A percentile compares a stretch with the other conserved stretches of the same genome.
These are phyloP conservation scores for Geopemphigus sp. DNA, from an alignment of 1,140 invertebrate species.

Conservation along the genomic window DNA sequence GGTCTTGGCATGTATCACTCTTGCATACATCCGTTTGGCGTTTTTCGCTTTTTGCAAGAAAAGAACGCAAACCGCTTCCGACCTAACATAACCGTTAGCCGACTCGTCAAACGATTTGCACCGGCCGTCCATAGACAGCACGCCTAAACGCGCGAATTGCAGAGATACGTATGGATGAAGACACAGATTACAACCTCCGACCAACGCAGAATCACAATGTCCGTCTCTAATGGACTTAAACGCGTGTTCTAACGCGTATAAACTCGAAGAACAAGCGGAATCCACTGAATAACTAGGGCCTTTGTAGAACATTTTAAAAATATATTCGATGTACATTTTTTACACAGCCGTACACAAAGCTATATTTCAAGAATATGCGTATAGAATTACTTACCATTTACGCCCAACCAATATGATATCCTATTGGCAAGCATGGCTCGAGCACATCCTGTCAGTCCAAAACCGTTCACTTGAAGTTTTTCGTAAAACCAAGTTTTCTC, in stretches of 20 bases:
- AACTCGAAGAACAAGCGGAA: constrained; percentile 85
- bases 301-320: constrained; percentile 51
- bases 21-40: constrained; percentile 75
- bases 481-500: constrained; percentile 71
- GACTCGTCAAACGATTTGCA: constrained; percentile 86
- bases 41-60: constrained; percentile 78
- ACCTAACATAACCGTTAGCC: constrained; percentile 73
- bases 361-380: neutral
- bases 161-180: constrained; percentile 83
- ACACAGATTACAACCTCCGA: constrained; percentile 78
- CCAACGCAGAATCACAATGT: constrained; percentile 81
- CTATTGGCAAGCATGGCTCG: constrained; percentile 89
- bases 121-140: constrained; percentile 78
- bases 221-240: constrained; percentile 72
- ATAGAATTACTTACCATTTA: constrained; percentile 58
- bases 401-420: constrained; percentile 73
- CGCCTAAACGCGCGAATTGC: constrained; percentile 73
- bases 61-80: constrained; percentile 73
- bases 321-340: neutral
- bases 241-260: constrained; percentile 81
- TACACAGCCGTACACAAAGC: neutral
- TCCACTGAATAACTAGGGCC: constrained; percentile 82
- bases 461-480: constrained; percentile 61
- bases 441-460: constrained; percentile 75
- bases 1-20: constrained; percentile 66